phyloP scores from a whole-genome alignment of 2,113 vertebrate species.

The Sterrhoptilus dennistouni region DNA sequence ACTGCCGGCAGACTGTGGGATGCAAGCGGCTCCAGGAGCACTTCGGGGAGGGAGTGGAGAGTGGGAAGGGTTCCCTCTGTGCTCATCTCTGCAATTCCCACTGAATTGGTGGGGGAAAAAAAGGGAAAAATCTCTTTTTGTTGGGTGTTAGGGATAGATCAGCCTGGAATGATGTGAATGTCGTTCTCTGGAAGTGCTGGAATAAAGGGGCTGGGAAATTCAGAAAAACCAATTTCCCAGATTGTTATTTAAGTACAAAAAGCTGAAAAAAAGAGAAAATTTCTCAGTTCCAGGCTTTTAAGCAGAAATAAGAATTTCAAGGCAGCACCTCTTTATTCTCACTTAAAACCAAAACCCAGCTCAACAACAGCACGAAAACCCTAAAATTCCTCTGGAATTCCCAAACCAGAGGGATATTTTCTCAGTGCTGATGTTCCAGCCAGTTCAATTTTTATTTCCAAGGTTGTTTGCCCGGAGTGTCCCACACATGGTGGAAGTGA shows the following conservation, averaged over 20 bases:
- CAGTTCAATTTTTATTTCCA: neutral
- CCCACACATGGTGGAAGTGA: neutral
- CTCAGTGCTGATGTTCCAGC: neutral
- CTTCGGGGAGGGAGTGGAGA: neutral
- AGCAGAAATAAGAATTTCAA: neutral
- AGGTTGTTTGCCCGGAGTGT: fast-evolving
- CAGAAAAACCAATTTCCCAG: fast-evolving
- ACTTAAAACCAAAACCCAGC: neutral
- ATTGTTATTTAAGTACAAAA: neutral
- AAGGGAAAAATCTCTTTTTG: neutral
- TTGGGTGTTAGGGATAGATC: neutral
- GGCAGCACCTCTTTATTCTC: neutral
- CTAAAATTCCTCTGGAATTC: neutral
- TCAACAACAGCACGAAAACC: neutral
- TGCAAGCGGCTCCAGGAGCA: neutral
- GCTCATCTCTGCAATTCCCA: neutral
- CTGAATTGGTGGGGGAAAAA: fast-evolving
- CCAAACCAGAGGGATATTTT: neutral
- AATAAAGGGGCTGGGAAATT: neutral
- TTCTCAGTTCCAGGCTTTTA: no score
- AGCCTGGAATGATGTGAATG: neutral
- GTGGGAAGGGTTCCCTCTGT: neutral
- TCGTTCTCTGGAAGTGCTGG: fast-evolving
- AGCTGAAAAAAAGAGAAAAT: neutral
- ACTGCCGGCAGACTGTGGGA: neutral